A percentile compares a stretch with the other conserved stretches of the same genome.
Conservation (phyloP, 2,113 vertebrate species). For the Leptobrachium leishanense region DNA sequence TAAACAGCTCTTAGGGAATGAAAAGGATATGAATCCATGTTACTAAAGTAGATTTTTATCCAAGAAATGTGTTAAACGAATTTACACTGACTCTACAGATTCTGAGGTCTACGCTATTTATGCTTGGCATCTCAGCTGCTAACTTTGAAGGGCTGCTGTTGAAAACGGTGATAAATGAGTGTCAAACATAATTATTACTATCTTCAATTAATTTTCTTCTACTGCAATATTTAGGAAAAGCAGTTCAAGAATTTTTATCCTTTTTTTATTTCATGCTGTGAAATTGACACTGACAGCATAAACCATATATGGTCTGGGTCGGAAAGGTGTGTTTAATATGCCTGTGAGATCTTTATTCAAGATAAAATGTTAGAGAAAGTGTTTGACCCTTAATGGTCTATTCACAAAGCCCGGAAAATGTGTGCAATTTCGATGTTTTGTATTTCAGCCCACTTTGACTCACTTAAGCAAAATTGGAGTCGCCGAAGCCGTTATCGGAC, state of each 20-base stretch:
- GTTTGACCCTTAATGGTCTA: no score
- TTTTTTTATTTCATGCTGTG: not conserved
- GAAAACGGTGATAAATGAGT: conserved; percentile 21
- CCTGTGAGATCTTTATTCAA: no score
- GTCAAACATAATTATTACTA: conserved; percentile 7
- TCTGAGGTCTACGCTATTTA: conserved; percentile 22
- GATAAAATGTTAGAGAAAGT: no score
- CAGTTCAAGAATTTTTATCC: not conserved
- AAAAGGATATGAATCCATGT: not conserved
- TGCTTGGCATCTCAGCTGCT: conserved; percentile 17
- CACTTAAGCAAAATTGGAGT: no score
- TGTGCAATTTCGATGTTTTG: no score
- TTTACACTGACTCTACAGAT: not conserved
- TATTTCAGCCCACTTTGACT: no score
- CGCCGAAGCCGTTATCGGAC: no score
- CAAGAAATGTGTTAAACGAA: conserved; percentile 8
- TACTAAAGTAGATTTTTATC: conserved; percentile 21
- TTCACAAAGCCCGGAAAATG: no score
- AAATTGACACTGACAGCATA: not conserved
- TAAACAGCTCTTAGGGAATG: conserved; percentile 5
- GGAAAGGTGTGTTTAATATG: not conserved
- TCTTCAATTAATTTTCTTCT: conserved; percentile 20
- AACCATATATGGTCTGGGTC: not conserved
- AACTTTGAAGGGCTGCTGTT: conserved; percentile 10
- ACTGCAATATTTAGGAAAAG: not conserved